These are phyloP conservation scores for Nebria ingens DNA, from an alignment of 1,140 invertebrate genomes.

Conservation along the genomic window DNA sequence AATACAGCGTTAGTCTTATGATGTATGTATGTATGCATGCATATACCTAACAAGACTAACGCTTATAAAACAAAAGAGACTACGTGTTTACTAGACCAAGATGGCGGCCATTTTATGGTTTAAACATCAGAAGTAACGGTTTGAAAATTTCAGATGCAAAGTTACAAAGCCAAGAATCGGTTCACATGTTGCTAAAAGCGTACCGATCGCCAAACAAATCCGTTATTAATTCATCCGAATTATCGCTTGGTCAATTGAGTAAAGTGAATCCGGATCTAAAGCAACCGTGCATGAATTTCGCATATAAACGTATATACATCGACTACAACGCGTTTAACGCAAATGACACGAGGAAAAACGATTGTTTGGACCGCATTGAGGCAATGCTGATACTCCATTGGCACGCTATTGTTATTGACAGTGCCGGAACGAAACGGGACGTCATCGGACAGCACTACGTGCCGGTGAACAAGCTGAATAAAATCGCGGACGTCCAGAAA, in stretches of 20 bases:
- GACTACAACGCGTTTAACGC: background rate
- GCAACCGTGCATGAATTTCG: conserved; percentile 13
- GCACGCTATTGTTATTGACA: conserved; percentile 36
- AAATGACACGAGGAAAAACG: background rate
- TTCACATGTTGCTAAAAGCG: conserved; percentile 40
- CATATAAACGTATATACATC: background rate
- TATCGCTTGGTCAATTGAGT: conserved; percentile 23
- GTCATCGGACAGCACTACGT: conserved; percentile 41
- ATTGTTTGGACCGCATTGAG: conserved; percentile 17
- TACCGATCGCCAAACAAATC: conserved; percentile 22
- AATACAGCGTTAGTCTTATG: no score
- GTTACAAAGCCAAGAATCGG: conserved; percentile 41
- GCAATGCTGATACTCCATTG: conserved; percentile 42
- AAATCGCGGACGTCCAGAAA: conserved; percentile 12
- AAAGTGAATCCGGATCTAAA: conserved; percentile 18
- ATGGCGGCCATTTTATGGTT: no score
- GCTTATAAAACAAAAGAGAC: no score
- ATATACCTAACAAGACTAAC: no score
- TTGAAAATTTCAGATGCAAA: conserved; percentile 26
- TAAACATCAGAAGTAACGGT: no score
- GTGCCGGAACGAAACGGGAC: conserved; percentile 30
- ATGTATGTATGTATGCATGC: no score
- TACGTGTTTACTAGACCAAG: no score
- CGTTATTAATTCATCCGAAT: conserved; percentile 28
- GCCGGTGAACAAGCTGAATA: conserved; percentile 22